These are phyloP conservation scores for Emydoidea blandingii DNA, from an alignment of 2,797 vertebrate species.

Conservation along the genomic window DNA sequence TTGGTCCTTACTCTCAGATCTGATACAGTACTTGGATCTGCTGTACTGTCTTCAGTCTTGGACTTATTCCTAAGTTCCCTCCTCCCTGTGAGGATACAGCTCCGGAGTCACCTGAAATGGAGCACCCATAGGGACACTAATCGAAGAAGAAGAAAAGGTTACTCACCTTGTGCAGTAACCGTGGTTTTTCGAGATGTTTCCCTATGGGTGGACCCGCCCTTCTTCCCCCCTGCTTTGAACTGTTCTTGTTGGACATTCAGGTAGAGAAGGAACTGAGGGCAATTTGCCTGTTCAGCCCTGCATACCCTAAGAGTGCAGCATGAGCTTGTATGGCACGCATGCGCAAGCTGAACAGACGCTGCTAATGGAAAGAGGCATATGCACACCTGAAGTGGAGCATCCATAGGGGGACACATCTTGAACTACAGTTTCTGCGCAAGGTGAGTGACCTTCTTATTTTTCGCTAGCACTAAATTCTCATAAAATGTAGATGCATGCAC, in stretches of 20 bases:
- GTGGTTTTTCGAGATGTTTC: neutral
- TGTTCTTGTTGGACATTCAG: neutral
- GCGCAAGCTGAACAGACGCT: neutral
- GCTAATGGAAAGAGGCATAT: no score
- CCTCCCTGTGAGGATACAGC: no score
- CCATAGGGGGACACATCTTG: neutral
- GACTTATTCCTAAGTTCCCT: neutral
- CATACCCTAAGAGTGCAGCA: neutral
- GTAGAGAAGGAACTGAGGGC: neutral
- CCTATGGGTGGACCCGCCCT: no score
- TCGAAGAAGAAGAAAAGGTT: neutral
- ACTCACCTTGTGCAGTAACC: neutral
- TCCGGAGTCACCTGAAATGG: neutral
- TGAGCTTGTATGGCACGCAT: neutral
- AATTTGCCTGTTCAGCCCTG: neutral
- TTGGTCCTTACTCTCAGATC: neutral
- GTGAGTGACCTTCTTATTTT: neutral
- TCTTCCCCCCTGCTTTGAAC: neutral
- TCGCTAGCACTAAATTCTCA: neutral
- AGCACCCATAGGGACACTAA: neutral
- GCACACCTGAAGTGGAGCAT: neutral
- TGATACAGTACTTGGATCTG: neutral
- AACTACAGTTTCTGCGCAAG: neutral
- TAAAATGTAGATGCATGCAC: fast-evolving
- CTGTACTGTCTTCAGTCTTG: neutral